phyloP scores from a whole-genome alignment of 2,113 vertebrate species.

The Polypterus bichir region DNA sequence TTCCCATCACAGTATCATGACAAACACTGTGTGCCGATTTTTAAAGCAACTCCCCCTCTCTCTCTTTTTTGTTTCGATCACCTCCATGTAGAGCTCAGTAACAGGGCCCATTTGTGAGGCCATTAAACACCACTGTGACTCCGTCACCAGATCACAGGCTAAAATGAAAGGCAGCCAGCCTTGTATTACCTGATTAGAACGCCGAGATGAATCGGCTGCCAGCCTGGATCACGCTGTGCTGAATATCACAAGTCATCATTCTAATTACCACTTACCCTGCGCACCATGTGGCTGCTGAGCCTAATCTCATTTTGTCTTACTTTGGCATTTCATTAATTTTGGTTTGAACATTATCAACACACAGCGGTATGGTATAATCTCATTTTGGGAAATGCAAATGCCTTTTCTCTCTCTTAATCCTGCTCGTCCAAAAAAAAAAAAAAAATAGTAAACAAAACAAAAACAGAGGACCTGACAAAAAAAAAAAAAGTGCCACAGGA shows the following conservation, averaged over 20 bases:
- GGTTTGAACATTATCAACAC: neutral
- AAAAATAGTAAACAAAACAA: too few species aligned
- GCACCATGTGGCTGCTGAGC: neutral
- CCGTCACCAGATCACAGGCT: neutral
- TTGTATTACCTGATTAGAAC: conserved; percentile 1
- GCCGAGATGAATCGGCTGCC: neutral
- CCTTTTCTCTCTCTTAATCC: neutral
- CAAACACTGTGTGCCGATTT: too few species aligned
- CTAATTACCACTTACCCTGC: neutral
- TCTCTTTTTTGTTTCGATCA: too few species aligned
- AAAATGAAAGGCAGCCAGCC: neutral
- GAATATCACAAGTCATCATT: neutral
- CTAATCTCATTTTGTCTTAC: neutral
- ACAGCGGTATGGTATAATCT: neutral
- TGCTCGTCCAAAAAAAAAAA: neutral
- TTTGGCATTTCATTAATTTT: neutral
- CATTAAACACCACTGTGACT: neutral
- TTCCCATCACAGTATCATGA: too few species aligned
- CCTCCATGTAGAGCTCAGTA: neutral
- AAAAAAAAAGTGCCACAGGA: too few species aligned
- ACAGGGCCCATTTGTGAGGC: neutral
- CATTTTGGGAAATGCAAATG: neutral
- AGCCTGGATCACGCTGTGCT: neutral
- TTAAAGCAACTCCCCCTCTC: too few species aligned
- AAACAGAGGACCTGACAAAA: too few species aligned